Percentiles rank a stretch among this genome's conserved stretches.
These are phyloP conservation scores for Lithophane socia DNA, from an alignment of 2,888 invertebrate species.

Conservation along the genomic window DNA sequence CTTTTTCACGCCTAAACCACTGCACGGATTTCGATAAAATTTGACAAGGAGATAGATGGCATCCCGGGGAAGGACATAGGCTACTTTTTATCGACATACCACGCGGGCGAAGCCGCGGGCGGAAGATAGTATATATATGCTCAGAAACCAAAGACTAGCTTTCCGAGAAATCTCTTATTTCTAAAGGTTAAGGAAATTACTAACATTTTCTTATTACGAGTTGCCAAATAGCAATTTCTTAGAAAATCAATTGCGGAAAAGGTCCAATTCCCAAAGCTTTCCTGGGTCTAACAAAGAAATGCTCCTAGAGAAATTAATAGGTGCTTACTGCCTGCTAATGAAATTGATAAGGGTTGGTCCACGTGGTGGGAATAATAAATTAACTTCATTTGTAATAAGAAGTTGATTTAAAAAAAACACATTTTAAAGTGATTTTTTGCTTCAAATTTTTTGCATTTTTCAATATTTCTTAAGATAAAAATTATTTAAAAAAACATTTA, in stretches of 20 bases:
- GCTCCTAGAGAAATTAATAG: background rate
- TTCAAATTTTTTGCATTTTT: no score
- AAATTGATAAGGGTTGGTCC: background rate
- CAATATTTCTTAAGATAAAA: no score
- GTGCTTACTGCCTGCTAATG: background rate
- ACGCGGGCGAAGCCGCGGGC: no score
- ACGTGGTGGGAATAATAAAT: background rate
- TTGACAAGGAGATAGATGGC: no score
- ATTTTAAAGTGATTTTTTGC: no score
- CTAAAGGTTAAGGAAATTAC: background rate
- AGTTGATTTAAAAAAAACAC: no score
- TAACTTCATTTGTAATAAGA: background rate
- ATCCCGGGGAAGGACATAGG: no score
- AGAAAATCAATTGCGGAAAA: constrained; percentile 6
- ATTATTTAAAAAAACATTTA: no score
- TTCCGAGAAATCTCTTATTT: background rate
- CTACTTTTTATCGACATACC: no score
- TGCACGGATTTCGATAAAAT: no score
- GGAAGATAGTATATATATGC: background rate
- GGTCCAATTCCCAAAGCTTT: background rate
- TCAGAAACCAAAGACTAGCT: background rate
- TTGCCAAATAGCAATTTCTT: background rate
- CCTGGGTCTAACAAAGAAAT: background rate
- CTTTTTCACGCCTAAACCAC: no score
- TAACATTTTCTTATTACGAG: background rate